Evolutionary conservation across 2,113 vertebrate species (phyloP), one percentile per base, ranked within the genome.

Genomic region (Actinemys pallida): DNA sequence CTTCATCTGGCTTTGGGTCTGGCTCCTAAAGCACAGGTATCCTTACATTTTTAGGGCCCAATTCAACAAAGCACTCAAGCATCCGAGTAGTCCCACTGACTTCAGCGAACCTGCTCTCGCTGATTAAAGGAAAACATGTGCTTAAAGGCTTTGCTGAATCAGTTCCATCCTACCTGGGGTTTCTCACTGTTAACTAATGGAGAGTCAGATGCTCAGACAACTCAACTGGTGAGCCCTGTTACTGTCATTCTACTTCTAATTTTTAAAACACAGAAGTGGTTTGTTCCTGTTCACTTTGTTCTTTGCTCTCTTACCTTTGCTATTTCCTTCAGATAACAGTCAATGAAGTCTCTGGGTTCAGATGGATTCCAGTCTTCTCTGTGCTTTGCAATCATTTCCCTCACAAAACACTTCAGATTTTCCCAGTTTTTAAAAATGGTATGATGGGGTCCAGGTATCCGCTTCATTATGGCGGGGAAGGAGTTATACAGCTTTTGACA

Each of bases 251-350:
- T 31, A 62, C 47, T 27, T 82, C 79, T 53, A 5, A 39, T 78
- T 59, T 49, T 49, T 87, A 49, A 84, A 27, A 24, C 24, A 17
- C 0, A 0, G 11, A 27, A 13, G 56, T 27, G 9, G 1, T 83
- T 84, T 95, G 54, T 10, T 84, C 35, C 0, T 1, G 0, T 72
- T 72, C 35, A 13, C 59, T 35, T 31, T 62, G 6, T 16, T 62
- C 29, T 62, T 59, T 59, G 24, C 0, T 1, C 76, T 24, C 95
- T 94, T 53, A 99, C 99, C 98, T 99, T 99, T 94, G 95, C 95
- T 69, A 99, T 99, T 95, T 99, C 98, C 5, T 93, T 93, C 49
- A 99, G 98, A 91, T 99, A 99, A 91, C 98, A 98, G 91, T 99
- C 99, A 0, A 99, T 99, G 95, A 98, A 99, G 91, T 99, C 99